Base-by-base conservation (phyloP, 2,888 invertebrate species). In the Eupithecia tripunctaria region DNA sequence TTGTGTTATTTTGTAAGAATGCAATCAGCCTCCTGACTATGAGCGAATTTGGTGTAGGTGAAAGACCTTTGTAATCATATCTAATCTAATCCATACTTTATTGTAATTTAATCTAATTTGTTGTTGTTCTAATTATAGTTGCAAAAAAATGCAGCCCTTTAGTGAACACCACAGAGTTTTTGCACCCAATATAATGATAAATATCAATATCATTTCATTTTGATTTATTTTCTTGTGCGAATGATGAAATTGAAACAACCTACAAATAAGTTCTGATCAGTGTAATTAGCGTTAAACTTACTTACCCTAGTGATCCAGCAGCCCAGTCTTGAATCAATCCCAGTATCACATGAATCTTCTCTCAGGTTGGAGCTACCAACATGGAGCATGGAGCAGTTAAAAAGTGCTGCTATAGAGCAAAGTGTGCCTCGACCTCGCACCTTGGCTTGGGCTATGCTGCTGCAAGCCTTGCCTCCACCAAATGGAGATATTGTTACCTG, bases 391-490 rank as follows among this genome's bases (percentile, higher is more conserved):
- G 89, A 91, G 10, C 81, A 81, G 63, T 76, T 94, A 56, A 89
- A 83, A 76, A 79, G 77, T 51, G 88, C 91, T 38, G 93, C 93
- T 0, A 79, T 87, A 7, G 85, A 93, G 70, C 89, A 86, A 65
- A 82, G 85, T 43, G 67, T 94, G 60, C 85, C 83, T 0, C 82
- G 91, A 0, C 94, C 94, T 0, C 84, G 92, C 10, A 91, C 93
- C 72, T 80, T 94, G 1, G 91, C 93, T 0, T 95, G 95, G 95
- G 91, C 91, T 1, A 89, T 94, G 18, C 77, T 95, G 77, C 80
- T 95, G 0, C 86, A 91, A 74, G 89, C 91, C 0, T 72, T 95
- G 18, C 95, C 95, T 1, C 84, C 91, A 12, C 91, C 91, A 0
- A 87, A 87, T 36, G 86, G 85, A 21, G 88, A 94, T 78, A 88